A percentile compares a stretch with the other conserved stretches of the same genome.
Conservation (phyloP, 2,797 vertebrate genomes). For the Avahi laniger region DNA sequence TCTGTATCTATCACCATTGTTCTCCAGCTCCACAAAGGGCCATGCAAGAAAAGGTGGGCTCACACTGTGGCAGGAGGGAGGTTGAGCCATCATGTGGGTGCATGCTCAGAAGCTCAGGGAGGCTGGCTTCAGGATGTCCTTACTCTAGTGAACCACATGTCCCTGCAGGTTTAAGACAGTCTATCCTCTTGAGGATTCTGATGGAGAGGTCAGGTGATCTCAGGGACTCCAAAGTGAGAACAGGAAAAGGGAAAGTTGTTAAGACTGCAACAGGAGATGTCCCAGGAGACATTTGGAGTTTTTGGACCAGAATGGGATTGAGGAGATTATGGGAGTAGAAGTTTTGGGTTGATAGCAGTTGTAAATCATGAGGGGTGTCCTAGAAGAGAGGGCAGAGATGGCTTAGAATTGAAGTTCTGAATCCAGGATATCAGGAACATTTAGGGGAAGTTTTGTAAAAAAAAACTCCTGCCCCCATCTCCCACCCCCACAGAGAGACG, state of each 20-base stretch:
- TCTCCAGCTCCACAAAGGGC: background rate
- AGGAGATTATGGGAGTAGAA: background rate
- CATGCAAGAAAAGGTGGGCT: background rate
- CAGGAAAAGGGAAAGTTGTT: background rate
- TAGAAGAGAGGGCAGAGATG: background rate
- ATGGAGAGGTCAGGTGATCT: background rate
- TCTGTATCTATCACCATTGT: background rate
- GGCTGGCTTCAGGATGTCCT: background rate
- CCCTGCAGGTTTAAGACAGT: background rate
- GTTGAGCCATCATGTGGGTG: background rate
- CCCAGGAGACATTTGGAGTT: background rate
- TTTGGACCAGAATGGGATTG: background rate
- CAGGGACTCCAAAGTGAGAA: background rate
- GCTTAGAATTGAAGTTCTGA: conserved; percentile 7
- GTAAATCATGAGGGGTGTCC: background rate
- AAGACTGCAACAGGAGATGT: background rate
- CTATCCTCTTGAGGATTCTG: background rate
- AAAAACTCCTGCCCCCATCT: background rate
- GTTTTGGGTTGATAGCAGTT: background rate
- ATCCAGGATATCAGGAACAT: background rate
- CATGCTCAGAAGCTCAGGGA: background rate
- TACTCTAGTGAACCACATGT: background rate
- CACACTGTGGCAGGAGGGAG: background rate
- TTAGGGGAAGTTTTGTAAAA: background rate
- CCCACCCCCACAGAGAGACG: background rate